phyloP scores from a whole-genome alignment of 2,888 invertebrate species.

The Amblyteles armatorius region DNA sequence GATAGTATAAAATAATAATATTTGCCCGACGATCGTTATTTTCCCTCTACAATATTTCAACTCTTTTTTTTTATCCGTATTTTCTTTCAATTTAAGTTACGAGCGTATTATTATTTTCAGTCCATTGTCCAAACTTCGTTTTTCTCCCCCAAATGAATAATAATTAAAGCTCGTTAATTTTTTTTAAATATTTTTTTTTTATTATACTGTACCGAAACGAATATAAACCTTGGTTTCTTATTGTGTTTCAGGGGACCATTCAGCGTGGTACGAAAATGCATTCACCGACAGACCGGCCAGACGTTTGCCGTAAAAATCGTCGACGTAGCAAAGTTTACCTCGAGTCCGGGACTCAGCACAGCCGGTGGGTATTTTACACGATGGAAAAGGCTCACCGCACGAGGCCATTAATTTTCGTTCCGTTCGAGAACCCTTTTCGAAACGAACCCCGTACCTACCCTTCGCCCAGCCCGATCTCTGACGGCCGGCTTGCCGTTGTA shows the following conservation, averaged over 20 bases:
- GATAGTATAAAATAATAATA: background rate
- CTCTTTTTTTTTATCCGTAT: background rate
- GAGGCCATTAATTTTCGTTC: constrained; percentile 71
- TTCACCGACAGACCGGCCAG: constrained; percentile 96
- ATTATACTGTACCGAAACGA: constrained; percentile 3
- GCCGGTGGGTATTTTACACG: constrained; percentile 89
- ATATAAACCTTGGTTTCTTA: constrained; percentile 6
- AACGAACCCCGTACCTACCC: constrained; percentile 34
- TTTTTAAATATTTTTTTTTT: background rate
- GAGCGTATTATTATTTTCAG: background rate
- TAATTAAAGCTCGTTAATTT: background rate
- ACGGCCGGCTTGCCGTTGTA: background rate
- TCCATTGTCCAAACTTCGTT: constrained; percentile 17
- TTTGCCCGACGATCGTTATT: background rate
- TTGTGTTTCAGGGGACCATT: constrained; percentile 93
- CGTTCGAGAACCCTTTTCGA: constrained; percentile 16
- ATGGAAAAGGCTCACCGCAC: background rate
- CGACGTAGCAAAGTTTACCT: constrained; percentile 98
- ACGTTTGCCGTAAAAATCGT: constrained; percentile 99
- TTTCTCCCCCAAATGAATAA: background rate
- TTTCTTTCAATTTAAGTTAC: background rate
- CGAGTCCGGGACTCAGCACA: constrained; percentile 97
- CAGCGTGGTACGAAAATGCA: constrained; percentile 97
- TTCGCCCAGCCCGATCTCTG: constrained; percentile 26
- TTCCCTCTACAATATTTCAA: background rate